These are phyloP conservation scores for Hemistola chrysoprasaria DNA, from an alignment of 2,888 invertebrate genomes.

Conservation along the genomic window DNA sequence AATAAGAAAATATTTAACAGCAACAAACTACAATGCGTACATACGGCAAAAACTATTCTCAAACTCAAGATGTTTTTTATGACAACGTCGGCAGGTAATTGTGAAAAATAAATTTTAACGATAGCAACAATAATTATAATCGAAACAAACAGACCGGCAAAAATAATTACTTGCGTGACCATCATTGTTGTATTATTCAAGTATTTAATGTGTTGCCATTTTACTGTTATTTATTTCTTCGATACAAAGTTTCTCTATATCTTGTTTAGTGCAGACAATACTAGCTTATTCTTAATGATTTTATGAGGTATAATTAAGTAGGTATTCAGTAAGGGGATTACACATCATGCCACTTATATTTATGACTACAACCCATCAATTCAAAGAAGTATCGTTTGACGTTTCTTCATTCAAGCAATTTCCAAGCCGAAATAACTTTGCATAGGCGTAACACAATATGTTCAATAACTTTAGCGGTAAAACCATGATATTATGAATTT, in stretches of 20 bases:
- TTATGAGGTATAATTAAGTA: background rate
- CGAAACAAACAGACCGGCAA: constrained; percentile 35
- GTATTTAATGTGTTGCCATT: constrained; percentile 18
- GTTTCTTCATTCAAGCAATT: too few species aligned
- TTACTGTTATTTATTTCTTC: constrained; percentile 7
- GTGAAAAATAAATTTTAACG: constrained; percentile 25
- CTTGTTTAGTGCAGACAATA: too few species aligned
- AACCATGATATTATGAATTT: too few species aligned
- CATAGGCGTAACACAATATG: too few species aligned
- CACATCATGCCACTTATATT: too few species aligned
- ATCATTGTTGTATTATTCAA: constrained; percentile 24
- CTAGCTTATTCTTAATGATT: background rate
- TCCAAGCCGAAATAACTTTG: too few species aligned
- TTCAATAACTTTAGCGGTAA: too few species aligned
- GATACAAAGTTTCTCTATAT: constrained; percentile 9
- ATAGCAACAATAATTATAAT: constrained; percentile 30
- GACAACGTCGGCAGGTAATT: constrained; percentile 9
- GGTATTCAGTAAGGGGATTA: too few species aligned
- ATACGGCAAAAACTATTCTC: constrained; percentile 1
- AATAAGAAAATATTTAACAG: too few species aligned
- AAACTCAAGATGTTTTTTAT: constrained; percentile 4
- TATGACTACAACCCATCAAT: too few species aligned
- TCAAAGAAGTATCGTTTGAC: too few species aligned
- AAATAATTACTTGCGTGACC: constrained; percentile 39
- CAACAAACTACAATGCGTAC: background rate